Evolutionary conservation across 2,888 invertebrate species (phyloP), one percentile per base, ranked within the genome.

Genomic region (Empis stercorea): DNA sequence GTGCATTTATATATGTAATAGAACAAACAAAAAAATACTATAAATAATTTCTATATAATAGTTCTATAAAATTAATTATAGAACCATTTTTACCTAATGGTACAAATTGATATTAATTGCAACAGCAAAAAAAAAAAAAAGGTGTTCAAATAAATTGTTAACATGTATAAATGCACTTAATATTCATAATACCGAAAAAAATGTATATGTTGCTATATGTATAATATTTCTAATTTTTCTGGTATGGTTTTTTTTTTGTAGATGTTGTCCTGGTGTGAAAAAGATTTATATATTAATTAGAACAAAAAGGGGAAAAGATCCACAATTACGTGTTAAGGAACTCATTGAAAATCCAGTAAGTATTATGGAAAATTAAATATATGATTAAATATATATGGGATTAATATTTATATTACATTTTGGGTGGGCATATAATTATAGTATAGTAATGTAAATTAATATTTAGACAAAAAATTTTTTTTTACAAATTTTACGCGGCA

Each of bases 241-340:
- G n/a, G n/a, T n/a, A n/a, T n/a, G n/a, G n/a, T n/a, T 49, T 52
- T 51, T 45, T 50, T 56, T 45, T 71, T 68, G 42, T 64, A 78
- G 78, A 56, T 73, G 80, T 59, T 84, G 89, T 57, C 81, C 86
- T 1, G 80, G 81, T 41, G 71, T 95, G 34, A 76, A 76, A 46
- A 81, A 78, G 56, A 81, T 97, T 45, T 87, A 89, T 62, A 66
- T 94, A 47, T 71, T 96, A 43, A 79, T 96, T 43, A 75, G 96
- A 42, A 72, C 81, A 1, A 93, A 93, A 72, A 82, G 88, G 62
- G 91, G 88, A 11, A 87, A 87, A 63, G 76, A 78, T 46, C 82
- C 89, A 0, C 76, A 78, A 54, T 80, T 82, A 57, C 74, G 89
- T 48, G 65, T 89, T 6, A 80, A 84, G 48, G 91, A 92, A 48